These are phyloP conservation scores for Trissonchulus latispiculum DNA, from an alignment of 2,888 invertebrate species.

Conservation along the genomic window DNA sequence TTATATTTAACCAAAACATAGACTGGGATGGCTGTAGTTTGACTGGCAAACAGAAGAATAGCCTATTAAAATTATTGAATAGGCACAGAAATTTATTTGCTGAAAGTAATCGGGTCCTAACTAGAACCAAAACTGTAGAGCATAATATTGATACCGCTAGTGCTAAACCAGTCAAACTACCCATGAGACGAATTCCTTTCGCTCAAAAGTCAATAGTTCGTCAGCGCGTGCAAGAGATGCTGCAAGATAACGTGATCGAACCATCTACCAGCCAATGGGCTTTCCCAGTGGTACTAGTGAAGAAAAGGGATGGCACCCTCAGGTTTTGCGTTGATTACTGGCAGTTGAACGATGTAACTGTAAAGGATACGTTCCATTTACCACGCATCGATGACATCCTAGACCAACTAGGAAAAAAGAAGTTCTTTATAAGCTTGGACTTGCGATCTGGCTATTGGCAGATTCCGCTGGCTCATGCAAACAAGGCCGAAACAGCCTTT, in stretches of 20 bases:
- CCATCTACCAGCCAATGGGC: not conserved
- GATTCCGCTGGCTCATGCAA: slow-evolving; percentile 19
- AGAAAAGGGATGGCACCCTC: not conserved
- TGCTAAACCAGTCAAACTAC: not conserved
- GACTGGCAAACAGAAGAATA: too few relatives aligned
- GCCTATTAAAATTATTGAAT: too few relatives aligned
- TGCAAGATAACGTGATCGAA: not conserved
- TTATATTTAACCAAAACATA: too few relatives aligned
- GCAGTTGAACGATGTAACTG: not conserved
- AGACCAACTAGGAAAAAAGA: not conserved
- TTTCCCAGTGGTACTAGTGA: not conserved
- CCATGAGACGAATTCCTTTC: not conserved
- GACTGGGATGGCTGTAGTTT: too few relatives aligned
- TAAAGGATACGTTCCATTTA: not conserved
- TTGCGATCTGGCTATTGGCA: slow-evolving; percentile 25
- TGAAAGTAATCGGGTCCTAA: not conserved
- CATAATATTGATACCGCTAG: not conserved
- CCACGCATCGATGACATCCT: slow-evolving; percentile 14
- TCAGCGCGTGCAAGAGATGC: not conserved
- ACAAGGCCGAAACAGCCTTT: slow-evolving; percentile 26
- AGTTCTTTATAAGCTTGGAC: slow-evolving; percentile 19
- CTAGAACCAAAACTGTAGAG: not conserved
- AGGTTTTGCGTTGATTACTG: slow-evolving; percentile 10
- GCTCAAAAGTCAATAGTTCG: not conserved
- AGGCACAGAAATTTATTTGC: not conserved